Evolutionary conservation across 2,113 vertebrate genomes (phyloP).

Genomic region (Nestor notabilis): DNA sequence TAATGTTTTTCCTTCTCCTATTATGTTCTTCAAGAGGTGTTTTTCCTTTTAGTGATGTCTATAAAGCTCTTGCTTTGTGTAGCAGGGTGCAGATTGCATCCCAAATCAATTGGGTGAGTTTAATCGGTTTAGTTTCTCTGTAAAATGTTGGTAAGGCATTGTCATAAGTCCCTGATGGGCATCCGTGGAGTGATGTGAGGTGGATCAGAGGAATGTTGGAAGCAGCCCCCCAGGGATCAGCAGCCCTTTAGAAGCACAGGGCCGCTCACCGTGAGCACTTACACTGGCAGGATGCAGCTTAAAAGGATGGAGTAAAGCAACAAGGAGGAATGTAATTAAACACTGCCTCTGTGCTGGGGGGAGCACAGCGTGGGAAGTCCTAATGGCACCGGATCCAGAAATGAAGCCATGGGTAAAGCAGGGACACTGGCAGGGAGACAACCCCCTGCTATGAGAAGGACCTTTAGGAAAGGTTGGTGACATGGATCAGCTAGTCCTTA

Average conservation of each 20-base stretch:
- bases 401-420: not conserved
- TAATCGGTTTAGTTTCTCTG: not conserved
- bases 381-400: not conserved
- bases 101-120: not conserved
- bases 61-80: not conserved
- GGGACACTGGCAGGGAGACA: not conserved
- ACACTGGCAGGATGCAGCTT: not conserved
- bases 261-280: not conserved
- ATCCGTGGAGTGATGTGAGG: fast-evolving
- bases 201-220: not conserved
- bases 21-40: not conserved
- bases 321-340: not conserved
- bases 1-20: not conserved
- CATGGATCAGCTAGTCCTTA: not conserved
- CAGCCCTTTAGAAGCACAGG: not conserved
- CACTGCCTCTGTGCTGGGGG: not conserved
- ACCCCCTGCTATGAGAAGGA: not conserved
- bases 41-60: not conserved
- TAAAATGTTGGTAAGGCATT: not conserved
- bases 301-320: not conserved
- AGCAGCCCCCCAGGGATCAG: not conserved
- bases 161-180: not conserved
- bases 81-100: not conserved
- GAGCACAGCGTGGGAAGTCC: not conserved
- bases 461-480: not conserved